Evolutionary conservation across 1,140 invertebrate species (phyloP).

Genomic region (Elymnias hypermnestra): DNA sequence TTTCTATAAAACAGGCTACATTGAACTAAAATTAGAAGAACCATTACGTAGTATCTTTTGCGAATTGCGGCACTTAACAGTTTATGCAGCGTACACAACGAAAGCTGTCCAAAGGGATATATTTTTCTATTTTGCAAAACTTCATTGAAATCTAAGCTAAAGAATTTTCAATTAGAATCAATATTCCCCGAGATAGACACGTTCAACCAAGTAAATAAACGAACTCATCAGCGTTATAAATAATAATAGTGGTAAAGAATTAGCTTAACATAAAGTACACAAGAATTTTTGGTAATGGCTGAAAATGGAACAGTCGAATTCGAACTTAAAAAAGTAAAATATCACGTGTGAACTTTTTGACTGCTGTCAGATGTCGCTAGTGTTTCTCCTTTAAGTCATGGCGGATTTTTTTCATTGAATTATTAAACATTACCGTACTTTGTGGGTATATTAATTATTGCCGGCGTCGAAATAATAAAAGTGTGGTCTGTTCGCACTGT

Average conservation of each 20-base stretch:
- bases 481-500: conserved; percentile 40
- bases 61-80: no score
- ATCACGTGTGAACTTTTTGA: conserved; percentile 59
- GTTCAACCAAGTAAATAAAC: no score
- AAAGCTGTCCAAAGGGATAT: no score
- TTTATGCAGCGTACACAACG: no score
- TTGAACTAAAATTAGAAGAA: no score
- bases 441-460: conserved; percentile 68
- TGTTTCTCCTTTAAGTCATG: conserved; percentile 60
- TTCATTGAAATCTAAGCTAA: no score
- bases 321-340: conserved; percentile 54
- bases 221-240: no score
- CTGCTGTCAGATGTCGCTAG: conserved; percentile 61
- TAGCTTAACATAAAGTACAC: not conserved
- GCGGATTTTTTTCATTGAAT: conserved; percentile 65
- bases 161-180: not conserved
- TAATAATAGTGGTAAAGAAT: no score
- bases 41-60: no score
- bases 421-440: conserved; percentile 46
- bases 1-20: no score
- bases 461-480: conserved; percentile 55
- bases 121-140: no score
- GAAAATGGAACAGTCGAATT: conserved; percentile 52
- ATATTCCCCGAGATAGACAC: no score
- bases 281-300: conserved; percentile 30